phyloP scores from a whole-genome alignment of 2,888 invertebrate genomes.

The Chrysina gloriosa region DNA sequence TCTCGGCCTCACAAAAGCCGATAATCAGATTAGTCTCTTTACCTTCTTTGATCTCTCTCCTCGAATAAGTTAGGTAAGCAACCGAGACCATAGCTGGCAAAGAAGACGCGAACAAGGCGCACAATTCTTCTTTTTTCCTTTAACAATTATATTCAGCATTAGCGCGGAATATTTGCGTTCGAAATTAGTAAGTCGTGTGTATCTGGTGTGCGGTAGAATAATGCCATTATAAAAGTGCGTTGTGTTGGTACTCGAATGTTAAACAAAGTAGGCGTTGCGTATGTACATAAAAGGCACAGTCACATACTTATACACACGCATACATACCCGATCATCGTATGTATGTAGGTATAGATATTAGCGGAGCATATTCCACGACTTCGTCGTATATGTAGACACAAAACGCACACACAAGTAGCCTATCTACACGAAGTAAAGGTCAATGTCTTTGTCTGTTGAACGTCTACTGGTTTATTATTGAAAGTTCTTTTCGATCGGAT shows the following conservation, averaged over 20 bases:
- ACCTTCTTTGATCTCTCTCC: not conserved
- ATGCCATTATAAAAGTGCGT: conserved; percentile 14
- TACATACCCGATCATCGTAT: not conserved
- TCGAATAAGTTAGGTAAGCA: not conserved
- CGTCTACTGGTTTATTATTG: no score
- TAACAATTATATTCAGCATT: conserved; percentile 7
- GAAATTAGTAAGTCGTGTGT: conserved; percentile 23
- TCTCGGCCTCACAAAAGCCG: no score
- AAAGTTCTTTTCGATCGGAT: no score
- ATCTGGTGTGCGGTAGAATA: conserved; percentile 1
- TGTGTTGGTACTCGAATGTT: conserved; percentile 28
- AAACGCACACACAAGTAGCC: not conserved
- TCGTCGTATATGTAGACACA: not conserved
- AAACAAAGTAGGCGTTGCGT: conserved; percentile 30
- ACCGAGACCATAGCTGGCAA: not conserved
- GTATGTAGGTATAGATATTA: not conserved
- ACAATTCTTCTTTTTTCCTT: not conserved
- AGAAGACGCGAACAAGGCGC: not conserved
- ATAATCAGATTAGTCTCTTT: not conserved
- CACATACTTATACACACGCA: not conserved
- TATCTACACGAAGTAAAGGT: conserved; percentile 42
- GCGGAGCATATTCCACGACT: not conserved
- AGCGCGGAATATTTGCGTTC: conserved; percentile 30
- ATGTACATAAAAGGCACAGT: not conserved
- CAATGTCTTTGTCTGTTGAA: conserved; percentile 50